Conservation (phyloP, 2,797 vertebrate species). For the Trachops cirrhosus region DNA sequence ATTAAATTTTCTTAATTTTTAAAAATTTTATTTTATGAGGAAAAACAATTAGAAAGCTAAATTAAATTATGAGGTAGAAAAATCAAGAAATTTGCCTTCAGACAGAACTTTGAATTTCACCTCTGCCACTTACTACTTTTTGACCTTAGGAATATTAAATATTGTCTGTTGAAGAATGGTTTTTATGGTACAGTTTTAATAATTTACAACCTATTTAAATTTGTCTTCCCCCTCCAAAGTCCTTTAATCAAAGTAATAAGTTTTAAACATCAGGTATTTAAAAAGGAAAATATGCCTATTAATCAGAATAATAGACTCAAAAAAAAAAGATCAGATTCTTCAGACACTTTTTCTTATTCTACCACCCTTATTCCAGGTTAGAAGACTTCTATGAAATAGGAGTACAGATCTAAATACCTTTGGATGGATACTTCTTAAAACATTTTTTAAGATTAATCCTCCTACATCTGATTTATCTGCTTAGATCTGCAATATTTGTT, state of each 20-base stretch:
- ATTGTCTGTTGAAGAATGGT: not conserved
- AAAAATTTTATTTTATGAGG: not conserved
- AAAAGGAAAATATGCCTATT: not conserved
- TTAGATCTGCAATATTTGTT: not conserved
- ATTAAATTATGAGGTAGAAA: not conserved
- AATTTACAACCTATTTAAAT: constrained; percentile 23
- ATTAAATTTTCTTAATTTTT: not conserved
- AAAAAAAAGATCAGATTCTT: not conserved
- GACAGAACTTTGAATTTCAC: not conserved
- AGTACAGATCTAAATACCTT: not conserved
- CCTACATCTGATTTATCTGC: not conserved
- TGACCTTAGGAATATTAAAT: constrained; percentile 19
- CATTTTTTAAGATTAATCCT: not conserved
- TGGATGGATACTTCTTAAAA: not conserved
- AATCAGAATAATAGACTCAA: not conserved
- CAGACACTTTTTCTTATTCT: not conserved
- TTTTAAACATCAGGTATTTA: constrained; percentile 22
- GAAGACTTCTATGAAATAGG: not conserved
- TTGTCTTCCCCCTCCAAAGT: not conserved
- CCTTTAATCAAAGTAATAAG: not conserved
- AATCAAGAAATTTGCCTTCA: not conserved
- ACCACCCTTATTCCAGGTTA: not conserved
- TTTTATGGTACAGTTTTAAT: not conserved
- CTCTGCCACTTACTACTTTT: not conserved
- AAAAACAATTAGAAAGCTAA: not conserved